phyloP scores from a whole-genome alignment of 1,140 invertebrate species.

The Proctacanthus coquilletti region DNA sequence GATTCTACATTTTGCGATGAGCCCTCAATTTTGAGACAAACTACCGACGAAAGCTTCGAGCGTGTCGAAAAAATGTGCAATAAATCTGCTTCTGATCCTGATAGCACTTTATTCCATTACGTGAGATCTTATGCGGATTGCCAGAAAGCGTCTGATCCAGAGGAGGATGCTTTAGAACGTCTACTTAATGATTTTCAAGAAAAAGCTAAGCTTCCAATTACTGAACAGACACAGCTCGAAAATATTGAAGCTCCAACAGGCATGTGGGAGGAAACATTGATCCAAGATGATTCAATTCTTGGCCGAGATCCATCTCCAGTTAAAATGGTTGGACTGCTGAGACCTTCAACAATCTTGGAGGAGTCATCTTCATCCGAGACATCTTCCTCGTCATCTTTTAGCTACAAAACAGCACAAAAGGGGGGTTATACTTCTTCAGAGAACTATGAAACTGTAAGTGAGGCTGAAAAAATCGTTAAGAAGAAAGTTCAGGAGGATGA shows the following conservation, averaged over 20 bases:
- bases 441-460: neutral
- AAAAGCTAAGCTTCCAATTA: constrained; percentile 11
- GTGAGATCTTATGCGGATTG: neutral
- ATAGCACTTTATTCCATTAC: constrained; percentile 18
- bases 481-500: too few relatives aligned
- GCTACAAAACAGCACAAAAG: neutral
- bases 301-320: constrained; percentile 19
- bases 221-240: constrained; percentile 22
- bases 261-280: constrained; percentile 18
- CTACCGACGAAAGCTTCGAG: constrained; percentile 19
- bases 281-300: constrained; percentile 1
- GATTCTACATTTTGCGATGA: too few relatives aligned
- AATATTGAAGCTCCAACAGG: constrained; percentile 23
- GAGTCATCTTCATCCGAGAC: constrained; percentile 12
- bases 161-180: constrained; percentile 14
- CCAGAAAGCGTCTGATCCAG: constrained; percentile 7
- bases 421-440: neutral
- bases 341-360: constrained; percentile 26
- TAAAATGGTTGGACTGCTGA: constrained; percentile 23
- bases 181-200: constrained; percentile 12
- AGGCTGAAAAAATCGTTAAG: too few relatives aligned
- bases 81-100: constrained; percentile 22
- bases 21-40: too few relatives aligned
- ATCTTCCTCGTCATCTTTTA: constrained; percentile 8
- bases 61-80: constrained; percentile 23